phyloP scores from a whole-genome alignment of 2,888 invertebrate genomes.

The Omphaloscelis lunosa region DNA sequence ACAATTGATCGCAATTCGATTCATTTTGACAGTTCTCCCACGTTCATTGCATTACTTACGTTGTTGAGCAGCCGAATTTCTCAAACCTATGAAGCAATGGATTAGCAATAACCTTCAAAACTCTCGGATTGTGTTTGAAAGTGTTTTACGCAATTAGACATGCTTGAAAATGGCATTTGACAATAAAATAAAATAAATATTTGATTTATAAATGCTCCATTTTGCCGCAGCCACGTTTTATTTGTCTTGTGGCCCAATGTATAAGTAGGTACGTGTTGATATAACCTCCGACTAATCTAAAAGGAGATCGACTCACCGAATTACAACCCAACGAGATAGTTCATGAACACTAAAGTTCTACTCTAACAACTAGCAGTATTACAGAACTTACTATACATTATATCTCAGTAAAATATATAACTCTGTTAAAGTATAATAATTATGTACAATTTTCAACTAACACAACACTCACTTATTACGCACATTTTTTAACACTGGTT shows the following conservation, averaged over 20 bases:
- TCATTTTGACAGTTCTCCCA: too few relatives aligned
- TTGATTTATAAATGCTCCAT: not conserved
- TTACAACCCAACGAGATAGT: not conserved
- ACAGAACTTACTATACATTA: slow-evolving; percentile 14
- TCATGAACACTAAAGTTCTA: not conserved
- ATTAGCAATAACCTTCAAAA: too few relatives aligned
- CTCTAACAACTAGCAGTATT: not conserved
- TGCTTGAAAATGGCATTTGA: not conserved
- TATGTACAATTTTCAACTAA: slow-evolving; percentile 24
- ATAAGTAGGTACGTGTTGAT: not conserved
- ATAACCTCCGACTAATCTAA: not conserved
- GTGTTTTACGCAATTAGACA: too few relatives aligned
- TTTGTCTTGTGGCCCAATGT: not conserved
- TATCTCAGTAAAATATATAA: slow-evolving; percentile 32
- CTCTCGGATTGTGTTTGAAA: too few relatives aligned
- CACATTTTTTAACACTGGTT: slow-evolving; percentile 34
- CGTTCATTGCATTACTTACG: too few relatives aligned
- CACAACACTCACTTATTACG: slow-evolving; percentile 23
- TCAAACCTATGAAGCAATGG: too few relatives aligned
- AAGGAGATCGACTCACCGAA: not conserved
- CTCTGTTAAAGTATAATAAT: slow-evolving; percentile 14
- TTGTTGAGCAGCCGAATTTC: too few relatives aligned
- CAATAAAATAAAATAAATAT: not conserved
- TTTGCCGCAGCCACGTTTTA: not conserved
- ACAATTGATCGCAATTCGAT: too few relatives aligned